These are phyloP conservation scores for Phalacrocorax pelagicus DNA, from an alignment of 2,113 vertebrate genomes.

Conservation along the genomic window DNA sequence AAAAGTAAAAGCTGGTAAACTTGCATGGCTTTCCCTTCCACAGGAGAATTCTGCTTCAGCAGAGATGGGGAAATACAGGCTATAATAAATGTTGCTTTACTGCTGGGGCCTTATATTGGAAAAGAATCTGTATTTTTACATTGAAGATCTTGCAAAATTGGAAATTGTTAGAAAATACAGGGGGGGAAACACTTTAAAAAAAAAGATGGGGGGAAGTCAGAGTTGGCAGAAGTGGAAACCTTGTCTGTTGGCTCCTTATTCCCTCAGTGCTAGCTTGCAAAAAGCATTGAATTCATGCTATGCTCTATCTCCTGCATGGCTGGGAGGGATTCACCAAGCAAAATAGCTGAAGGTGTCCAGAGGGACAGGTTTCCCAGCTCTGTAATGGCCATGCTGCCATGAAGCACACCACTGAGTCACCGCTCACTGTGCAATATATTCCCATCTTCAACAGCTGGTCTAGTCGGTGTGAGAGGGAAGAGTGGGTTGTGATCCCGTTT, in stretches of 20 bases:
- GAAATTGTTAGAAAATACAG: neutral
- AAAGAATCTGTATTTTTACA: neutral
- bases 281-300: neutral
- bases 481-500: fast-evolving
- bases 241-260: neutral
- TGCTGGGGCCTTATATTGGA: neutral
- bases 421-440: neutral
- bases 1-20: slow-evolving; percentile 34
- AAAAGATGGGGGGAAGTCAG: too few species aligned
- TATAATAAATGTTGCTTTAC: neutral
- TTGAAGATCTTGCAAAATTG: neutral
- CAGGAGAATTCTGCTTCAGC: neutral
- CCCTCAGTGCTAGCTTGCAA: neutral
- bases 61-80: neutral
- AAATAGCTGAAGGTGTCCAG: neutral
- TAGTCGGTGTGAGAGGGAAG: neutral
- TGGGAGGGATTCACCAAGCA: neutral
- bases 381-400: neutral
- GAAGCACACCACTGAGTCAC: neutral
- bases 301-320: neutral
- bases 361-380: neutral
- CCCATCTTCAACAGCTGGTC: neutral
- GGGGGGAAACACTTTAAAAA: neutral
- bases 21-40: neutral
- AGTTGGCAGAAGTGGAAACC: neutral